Base-by-base conservation (phyloP, 1,140 invertebrate species). In the Drosophila watanabei region DNA sequence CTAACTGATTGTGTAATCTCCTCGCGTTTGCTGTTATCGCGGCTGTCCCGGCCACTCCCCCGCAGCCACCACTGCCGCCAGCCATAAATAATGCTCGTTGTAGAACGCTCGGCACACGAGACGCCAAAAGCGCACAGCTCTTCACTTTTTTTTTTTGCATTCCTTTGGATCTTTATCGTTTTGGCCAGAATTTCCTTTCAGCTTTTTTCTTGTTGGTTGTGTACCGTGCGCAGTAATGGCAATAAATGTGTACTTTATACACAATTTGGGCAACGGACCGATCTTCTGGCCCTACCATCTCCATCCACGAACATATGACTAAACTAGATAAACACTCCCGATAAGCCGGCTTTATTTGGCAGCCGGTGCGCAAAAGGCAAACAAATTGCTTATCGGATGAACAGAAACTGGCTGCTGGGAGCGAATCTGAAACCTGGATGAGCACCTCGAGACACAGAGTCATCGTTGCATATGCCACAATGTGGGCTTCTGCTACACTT, bases 321-420 rank as follows among this genome's bases (percentile, higher is more conserved):
- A 56, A 78, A 52, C 51, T 58, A 69, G 64, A 48, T 80, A 84
- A 75, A 88, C 82, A 73, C 51, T 18, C n/a, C 61, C 54, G 81
- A 62, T 75, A 64, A 87, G 61, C 57, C 28, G 65, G 43, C 70
- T 39, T 60, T 78, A 69, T 78, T 78, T 69, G 39, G 72, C 63
- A 51, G 65, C 64, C 59, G 73, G 75, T 87, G 75, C 79, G 82
- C 82, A 82, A 82, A 86, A 86, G 33, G 46, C 45, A 79, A 69
- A 64, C 57, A 78, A 78, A 45, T 33, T n/a, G 46, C 84, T 89
- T 87, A 89, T 87, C 83, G 48, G 63, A 70, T 61, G 41, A 39
- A 46, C 49, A n/a, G 28, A 18, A 32, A 16, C 48, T 14, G 45
- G 14, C 14, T 49, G 48, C 28, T 52, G 49, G 16, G 24, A 64